Base-by-base conservation (phyloP, 2,113 vertebrate genomes). In the Pimephales promelas region DNA sequence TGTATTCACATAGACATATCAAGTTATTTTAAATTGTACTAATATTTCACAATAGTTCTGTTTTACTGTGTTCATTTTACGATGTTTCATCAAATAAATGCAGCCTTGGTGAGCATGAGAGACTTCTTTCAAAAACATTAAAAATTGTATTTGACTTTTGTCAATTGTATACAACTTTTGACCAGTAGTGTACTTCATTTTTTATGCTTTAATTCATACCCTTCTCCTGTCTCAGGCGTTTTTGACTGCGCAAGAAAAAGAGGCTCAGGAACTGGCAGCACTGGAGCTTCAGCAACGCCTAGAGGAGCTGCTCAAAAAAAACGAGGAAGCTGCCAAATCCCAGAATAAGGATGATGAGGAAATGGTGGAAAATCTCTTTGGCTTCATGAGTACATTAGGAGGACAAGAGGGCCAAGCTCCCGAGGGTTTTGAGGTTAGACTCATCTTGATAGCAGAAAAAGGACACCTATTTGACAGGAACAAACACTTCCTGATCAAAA, bases 281-380 rank as follows among this genome's bases (percentile, higher is more conserved):
- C 8, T 26, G 10, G 89, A 90, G 75, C 85, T 90, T 56, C 87
- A 90, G 80, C 83, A 83, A 56, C 84, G 75, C 20, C 89, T 88
- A 9, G 87, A 86, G 2, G 62, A 89, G 0, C 8, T 59, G 10
- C 14, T 85, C 43, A 83, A 79, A 5, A 72, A 79, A 14, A 66
- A 66, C 5, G 24, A 52, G 31, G 13, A 76, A 75, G 3, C 7
- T 1, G 18, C 78, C 0, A 72, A 91, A 47, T 24, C 54, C 10
- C 85, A 93, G 71, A 73, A 87, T 2, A 74, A 92, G 83, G 90
- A 75, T 0, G 94, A 95, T 54, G 89, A 91, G 0, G 93, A 95
- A 77, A 94, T 95, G 91, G 95, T 95, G 68, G 94, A 95, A 66
- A 87, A 89, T 72, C 86, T 93, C 28, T 94, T 95, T 43, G 91